Evolutionary conservation across 2,797 vertebrate species (phyloP).

Genomic region (Eleutherodactylus coqui): DNA sequence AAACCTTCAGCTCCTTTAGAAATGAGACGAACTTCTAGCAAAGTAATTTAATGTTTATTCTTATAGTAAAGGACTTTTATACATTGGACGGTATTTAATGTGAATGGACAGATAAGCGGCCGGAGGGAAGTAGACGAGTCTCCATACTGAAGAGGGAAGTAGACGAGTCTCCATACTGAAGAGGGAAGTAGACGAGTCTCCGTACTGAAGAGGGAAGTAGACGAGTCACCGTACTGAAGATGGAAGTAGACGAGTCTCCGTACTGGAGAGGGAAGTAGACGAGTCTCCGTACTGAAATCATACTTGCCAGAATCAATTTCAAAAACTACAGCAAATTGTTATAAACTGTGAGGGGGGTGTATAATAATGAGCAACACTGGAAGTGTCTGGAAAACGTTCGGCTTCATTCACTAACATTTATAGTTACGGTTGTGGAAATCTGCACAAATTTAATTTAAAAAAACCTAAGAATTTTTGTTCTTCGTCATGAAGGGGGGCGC

Average conservation of each 20-base stretch:
- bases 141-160: neutral
- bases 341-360: neutral
- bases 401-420: neutral
- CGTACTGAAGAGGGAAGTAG: too few species aligned
- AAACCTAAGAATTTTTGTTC: neutral
- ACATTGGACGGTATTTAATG: conserved; percentile 24
- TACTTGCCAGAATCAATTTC: neutral
- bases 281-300: neutral
- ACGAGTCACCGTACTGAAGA: neutral
- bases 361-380: conserved; percentile 7
- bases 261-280: neutral
- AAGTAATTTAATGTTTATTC: conserved; percentile 53
- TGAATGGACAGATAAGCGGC: conserved; percentile 32
- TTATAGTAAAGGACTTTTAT: conserved; percentile 37
- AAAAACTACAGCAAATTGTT: neutral
- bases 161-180: neutral
- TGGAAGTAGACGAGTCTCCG: too few species aligned
- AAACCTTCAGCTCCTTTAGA: conserved; percentile 9
- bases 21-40: conserved; percentile 22
- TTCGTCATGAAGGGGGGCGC: neutral
- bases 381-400: conserved; percentile 16
- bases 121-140: neutral
- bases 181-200: too few species aligned
- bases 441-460: neutral
- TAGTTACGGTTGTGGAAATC: neutral